A percentile compares a stretch with the other conserved stretches of the same genome.
Conservation (phyloP, 1,140 invertebrate species). For the Trichogramma pretiosum region DNA sequence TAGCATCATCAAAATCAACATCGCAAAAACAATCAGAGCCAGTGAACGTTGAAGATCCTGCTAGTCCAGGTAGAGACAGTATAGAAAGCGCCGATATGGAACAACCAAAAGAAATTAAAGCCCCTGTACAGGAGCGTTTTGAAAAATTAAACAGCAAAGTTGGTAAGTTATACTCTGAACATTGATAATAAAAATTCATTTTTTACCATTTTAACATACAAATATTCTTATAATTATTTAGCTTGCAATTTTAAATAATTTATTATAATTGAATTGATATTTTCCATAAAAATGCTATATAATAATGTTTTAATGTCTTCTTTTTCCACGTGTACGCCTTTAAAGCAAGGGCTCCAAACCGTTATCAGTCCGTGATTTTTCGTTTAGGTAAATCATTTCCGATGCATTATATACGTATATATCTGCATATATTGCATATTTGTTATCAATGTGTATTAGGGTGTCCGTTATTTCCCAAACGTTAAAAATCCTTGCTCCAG, state of each 20-base stretch:
- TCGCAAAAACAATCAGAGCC: constrained; percentile 22
- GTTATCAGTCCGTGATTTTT: constrained; percentile 44
- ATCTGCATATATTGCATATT: too few relatives aligned
- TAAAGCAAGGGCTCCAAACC: constrained; percentile 43
- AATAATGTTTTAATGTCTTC: constrained; percentile 8
- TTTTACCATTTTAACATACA: too few relatives aligned
- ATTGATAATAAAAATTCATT: too few relatives aligned
- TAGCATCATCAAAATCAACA: constrained; percentile 34
- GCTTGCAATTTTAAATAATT: too few relatives aligned
- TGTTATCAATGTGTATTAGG: too few relatives aligned
- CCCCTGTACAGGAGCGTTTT: constrained; percentile 46
- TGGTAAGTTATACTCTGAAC: too few relatives aligned
- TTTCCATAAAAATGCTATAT: background rate
- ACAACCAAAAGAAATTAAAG: constrained; percentile 44
- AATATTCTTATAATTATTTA: background rate
- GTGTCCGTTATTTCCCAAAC: too few relatives aligned
- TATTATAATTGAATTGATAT: background rate
- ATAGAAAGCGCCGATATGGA: constrained; percentile 40
- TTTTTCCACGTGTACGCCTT: constrained; percentile 22
- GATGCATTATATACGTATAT: background rate
- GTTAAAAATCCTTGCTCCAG: too few relatives aligned
- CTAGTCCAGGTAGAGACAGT: constrained; percentile 36
- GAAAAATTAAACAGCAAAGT: constrained; percentile 47
- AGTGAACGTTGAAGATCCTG: constrained; percentile 28
- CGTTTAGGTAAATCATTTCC: constrained; percentile 41